Base-by-base conservation (phyloP, 2,888 invertebrate genomes). In the Notodonta ziczac region DNA sequence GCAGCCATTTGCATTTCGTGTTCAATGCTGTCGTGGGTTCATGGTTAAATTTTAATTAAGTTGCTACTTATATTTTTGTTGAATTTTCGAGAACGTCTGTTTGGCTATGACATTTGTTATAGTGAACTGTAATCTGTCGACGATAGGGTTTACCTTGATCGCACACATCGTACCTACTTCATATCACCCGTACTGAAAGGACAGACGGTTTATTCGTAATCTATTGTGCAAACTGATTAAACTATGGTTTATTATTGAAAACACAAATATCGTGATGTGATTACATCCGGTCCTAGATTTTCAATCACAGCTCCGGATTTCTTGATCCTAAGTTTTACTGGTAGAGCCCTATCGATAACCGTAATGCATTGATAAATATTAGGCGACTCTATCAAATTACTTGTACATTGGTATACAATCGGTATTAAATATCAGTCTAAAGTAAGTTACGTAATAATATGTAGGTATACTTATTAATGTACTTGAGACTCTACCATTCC, bases 141-240 rank as follows among this genome's bases (percentile, higher is more conserved):
- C 62, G 63, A 73, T 66, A 72, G 66, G 66, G 66, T 16, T 58
- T 70, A 59, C 68, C 73, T 70, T 72, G 73, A 66, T 72, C 66
- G 63, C 4, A 35, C 13, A 42, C 59, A 58, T 62, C 32, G 61
- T 59, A 60, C 58, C 61, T 67, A 62, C 35, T 61, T 63, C 40
- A 63, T 66, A 65, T 67, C 56, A 56, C 54, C 42, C 62, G 46
- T 50, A 56, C 58, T 60, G 50, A 24, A 59, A 59, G 56, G 56
- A 59, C 53, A 44, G 14, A 39, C 9, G 40, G 40, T 59, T 59
- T 46, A 55, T 40, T 14, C 13, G 44, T 56, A 56, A 56, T 56
- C 56, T 56, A 56, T 56, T 56, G 56, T 56, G 56, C 56, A 56
- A 56, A 56, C 42, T 16, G 42, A 44, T 44, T 46, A 46, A 46